Percentiles rank a stretch among this genome's conserved stretches.
Conservation (phyloP, 2,113 vertebrate genomes). For the Cochlearius cochlearius region DNA sequence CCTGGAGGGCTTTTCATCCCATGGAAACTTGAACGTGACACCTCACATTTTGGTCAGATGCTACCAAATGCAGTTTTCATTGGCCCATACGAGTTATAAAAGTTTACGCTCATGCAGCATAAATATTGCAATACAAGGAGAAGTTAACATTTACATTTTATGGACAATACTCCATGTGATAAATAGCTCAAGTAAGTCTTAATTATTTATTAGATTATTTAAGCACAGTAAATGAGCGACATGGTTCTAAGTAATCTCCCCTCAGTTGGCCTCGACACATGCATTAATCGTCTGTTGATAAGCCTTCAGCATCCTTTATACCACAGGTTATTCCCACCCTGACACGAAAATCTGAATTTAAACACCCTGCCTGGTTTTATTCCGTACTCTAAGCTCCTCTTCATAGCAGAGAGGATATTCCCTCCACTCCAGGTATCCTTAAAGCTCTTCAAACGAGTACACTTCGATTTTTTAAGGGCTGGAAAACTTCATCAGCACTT, state of each 20-base stretch:
- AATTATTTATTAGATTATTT: background rate
- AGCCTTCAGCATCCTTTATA: background rate
- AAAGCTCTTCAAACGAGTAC: background rate
- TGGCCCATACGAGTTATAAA: background rate
- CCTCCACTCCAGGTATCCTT: background rate
- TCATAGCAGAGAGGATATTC: background rate
- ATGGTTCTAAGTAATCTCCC: background rate
- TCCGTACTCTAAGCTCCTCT: background rate
- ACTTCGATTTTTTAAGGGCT: background rate
- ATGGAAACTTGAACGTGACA: background rate
- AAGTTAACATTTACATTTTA: background rate
- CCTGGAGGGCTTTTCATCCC: background rate
- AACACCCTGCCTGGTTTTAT: background rate
- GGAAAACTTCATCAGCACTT: constrained; percentile 1
- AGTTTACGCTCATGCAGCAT: background rate
- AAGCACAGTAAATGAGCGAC: background rate
- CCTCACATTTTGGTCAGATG: background rate
- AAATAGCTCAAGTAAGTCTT: background rate
- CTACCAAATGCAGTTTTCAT: background rate
- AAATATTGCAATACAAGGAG: background rate
- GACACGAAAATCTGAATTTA: background rate
- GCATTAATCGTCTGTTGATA: background rate
- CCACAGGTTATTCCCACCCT: background rate
- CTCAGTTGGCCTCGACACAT: background rate
- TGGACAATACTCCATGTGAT: background rate